Evolutionary conservation across 35 echinoderm and acorn worm species (phyloP), one percentile per base, ranked within the genome.

Genomic region (Lytechinus pictus): DNA sequence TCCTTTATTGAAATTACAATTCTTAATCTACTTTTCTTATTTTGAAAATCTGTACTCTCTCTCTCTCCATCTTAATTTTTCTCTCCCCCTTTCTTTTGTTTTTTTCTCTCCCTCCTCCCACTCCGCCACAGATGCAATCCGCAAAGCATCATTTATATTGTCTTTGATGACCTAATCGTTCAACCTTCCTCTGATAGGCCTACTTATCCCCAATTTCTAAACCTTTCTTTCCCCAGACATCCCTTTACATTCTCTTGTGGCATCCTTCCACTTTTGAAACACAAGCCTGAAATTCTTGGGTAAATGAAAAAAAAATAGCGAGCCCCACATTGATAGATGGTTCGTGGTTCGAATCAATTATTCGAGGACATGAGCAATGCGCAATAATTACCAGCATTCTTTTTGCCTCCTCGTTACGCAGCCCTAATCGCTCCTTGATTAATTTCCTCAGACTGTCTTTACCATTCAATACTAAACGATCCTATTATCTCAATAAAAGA

Each of bases 311-410:
- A 90, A 28, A 90, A 52, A 12, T 90, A n/a, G 88, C 88, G 14
- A 10, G 9, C 88, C 29, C 52, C 13, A 5, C 88, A 90, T 90
- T 90, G 28, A 44, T 90, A 90, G 88, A 90, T 52, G 24, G 88
- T 54, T 90, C 88, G 88, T 90, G 88, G 88, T 90, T 54, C 52
- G 52, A 90, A 90, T 90, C 88, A 90, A 90, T 90, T 90, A 90
- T 14, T 4, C 5, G 33, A 52, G 52, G 52, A 90, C 88, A 54
- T 90, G 88, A 90, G 52, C 88, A 44, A 44, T 90, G 52, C 88
- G 88, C 88, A 90, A 90, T 90, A 90, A 90, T 90, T 90, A 90
- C 88, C 88, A 90, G 88, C 28, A 90, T 90, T 90, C 88, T 90
- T 27, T 44, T 10, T 90, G 28, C 29, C 88, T 90, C 16, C 14